Evolutionary conservation across 2,113 vertebrate genomes (phyloP).

Genomic region (Lethenteron reissneri): DNA sequence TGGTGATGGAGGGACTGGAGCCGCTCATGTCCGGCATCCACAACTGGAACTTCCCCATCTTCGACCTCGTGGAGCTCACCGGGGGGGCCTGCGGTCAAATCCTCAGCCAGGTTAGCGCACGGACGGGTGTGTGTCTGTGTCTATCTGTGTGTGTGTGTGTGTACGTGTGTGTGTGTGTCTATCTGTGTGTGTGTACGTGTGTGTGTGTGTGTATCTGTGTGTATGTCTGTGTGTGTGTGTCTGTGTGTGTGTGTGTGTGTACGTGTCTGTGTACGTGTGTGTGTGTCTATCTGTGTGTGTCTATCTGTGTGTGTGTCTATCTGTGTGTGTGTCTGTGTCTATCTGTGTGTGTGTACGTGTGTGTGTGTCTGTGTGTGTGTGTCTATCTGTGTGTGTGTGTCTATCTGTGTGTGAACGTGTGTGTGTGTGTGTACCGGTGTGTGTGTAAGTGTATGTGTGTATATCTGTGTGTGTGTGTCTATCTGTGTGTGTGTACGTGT

Average conservation of each 20-base stretch:
- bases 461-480: too few relatives aligned
- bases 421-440: too few relatives aligned
- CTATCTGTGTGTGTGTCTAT: too few relatives aligned
- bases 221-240: not conserved
- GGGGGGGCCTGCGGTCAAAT: constrained; percentile 64
- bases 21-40: constrained; percentile 63
- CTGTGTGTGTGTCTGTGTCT: not conserved
- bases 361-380: too few relatives aligned
- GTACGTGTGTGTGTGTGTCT: not conserved
- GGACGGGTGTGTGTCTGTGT: not conserved
- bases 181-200: not conserved
- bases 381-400: too few relatives aligned
- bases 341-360: not conserved
- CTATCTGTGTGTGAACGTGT: too few relatives aligned
- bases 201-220: not conserved
- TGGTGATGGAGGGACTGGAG: constrained; percentile 64
- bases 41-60: constrained; percentile 97
- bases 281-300: too few relatives aligned
- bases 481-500: too few relatives aligned
- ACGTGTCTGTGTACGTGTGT: not conserved
- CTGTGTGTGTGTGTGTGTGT: not conserved
- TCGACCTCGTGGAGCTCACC: constrained; percentile 73
- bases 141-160: not conserved
- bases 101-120: constrained; percentile 66
- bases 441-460: too few relatives aligned